A percentile compares a stretch with the other conserved stretches of the same genome.
Conservation (phyloP, 2,113 vertebrate genomes). For the Myocastor coypus region DNA sequence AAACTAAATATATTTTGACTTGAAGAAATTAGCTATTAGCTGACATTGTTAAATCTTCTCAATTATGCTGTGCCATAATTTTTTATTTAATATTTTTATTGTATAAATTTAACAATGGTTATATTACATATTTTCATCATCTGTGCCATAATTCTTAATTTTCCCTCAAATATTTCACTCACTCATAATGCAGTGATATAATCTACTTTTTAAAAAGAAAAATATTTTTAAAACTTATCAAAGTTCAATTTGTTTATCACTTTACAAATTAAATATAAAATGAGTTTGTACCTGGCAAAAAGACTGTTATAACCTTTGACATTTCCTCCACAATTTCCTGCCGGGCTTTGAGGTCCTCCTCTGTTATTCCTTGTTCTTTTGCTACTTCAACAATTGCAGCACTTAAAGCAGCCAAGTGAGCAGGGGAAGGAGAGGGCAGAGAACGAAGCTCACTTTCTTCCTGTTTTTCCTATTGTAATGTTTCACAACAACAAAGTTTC, state of each 20-base stretch:
- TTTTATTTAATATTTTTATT: too few relatives aligned
- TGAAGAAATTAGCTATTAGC: background rate
- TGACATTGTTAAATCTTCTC: conserved; percentile 1
- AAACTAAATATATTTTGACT: too few relatives aligned
- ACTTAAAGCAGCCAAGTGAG: conserved; percentile 93
- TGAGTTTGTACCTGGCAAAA: conserved; percentile 90
- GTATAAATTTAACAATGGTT: too few relatives aligned
- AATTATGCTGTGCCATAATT: conserved; percentile 13
- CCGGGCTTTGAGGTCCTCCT: conserved; percentile 93
- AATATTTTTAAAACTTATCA: conserved; percentile 52
- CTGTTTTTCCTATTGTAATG: conserved; percentile 93
- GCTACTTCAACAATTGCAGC: conserved; percentile 90
- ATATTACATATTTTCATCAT: too few relatives aligned
- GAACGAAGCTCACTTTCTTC: conserved; percentile 97
- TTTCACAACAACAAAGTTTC: conserved; percentile 65
- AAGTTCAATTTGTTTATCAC: conserved; percentile 22
- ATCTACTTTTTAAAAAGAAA: conserved; percentile 60
- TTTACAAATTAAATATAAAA: conserved; percentile 62
- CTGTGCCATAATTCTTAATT: too few relatives aligned
- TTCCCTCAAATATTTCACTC: background rate
- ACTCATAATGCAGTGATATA: conserved; percentile 41
- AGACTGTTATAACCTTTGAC: conserved; percentile 93
- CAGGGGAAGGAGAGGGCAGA: conserved; percentile 90
- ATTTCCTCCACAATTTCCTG: conserved; percentile 92
- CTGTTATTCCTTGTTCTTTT: conserved; percentile 93